These are phyloP conservation scores for Luidia sarsii DNA, from an alignment of 53 echinoderm and acorn worm species.

Conservation along the genomic window DNA sequence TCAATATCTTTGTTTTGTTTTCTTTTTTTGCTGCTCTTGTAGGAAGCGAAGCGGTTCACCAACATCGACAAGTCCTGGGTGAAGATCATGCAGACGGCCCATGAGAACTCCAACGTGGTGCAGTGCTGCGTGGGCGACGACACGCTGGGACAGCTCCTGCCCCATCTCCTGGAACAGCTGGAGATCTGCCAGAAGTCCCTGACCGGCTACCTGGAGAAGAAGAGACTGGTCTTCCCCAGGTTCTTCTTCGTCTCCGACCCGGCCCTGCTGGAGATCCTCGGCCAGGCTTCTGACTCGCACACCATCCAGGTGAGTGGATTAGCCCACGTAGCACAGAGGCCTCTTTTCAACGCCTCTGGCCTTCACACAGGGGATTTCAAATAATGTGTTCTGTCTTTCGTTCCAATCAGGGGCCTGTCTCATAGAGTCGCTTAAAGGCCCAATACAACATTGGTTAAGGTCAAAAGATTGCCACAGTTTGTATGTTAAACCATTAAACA, in stretches of 20 bases:
- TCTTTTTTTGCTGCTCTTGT: neutral
- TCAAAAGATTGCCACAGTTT: too few species aligned
- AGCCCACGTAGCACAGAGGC: neutral
- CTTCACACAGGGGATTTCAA: neutral
- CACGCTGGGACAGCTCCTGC: conserved; percentile 94
- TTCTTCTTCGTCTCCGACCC: conserved; percentile 99
- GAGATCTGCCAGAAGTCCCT: conserved; percentile 99
- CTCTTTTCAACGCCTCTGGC: neutral
- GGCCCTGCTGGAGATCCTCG: conserved; percentile 95
- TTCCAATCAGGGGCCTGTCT: too few species aligned
- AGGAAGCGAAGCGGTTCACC: conserved; percentile 99
- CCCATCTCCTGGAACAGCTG: conserved; percentile 98
- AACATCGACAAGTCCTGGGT: conserved; percentile 99
- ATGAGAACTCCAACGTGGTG: conserved; percentile 98
- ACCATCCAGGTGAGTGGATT: conserved; percentile 86
- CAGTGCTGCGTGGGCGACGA: conserved; percentile 97
- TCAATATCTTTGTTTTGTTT: too few species aligned
- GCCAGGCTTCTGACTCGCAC: conserved; percentile 98
- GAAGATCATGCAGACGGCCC: conserved; percentile 99
- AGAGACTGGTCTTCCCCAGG: conserved; percentile 94
- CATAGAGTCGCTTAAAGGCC: too few species aligned
- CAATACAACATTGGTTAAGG: too few species aligned
- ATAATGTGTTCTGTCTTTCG: too few species aligned
- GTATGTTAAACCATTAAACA: too few species aligned
- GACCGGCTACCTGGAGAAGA: conserved; percentile 99